Conservation (phyloP, 2,888 invertebrate species). For the Exocentrus adspersus region DNA sequence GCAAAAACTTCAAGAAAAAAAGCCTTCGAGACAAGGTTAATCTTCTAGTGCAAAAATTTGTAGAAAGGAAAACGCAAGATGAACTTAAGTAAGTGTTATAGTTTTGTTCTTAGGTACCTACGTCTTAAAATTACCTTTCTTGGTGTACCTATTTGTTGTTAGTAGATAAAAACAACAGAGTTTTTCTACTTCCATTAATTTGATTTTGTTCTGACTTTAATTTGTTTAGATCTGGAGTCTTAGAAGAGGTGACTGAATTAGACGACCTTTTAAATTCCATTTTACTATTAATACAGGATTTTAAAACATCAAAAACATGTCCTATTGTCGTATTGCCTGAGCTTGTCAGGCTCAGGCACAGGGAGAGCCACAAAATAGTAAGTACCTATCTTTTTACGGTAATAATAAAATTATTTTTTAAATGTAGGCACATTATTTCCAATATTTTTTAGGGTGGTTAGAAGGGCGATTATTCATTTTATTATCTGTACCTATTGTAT, state of each 20-base stretch:
- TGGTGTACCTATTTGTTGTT: not conserved
- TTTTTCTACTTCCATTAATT: not conserved
- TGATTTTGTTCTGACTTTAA: constrained; percentile 1
- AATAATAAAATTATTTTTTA: too few relatives aligned
- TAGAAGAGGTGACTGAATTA: not conserved
- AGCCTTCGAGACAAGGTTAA: constrained; percentile 8
- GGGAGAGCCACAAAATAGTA: too few relatives aligned
- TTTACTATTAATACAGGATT: not conserved
- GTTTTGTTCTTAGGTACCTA: too few relatives aligned
- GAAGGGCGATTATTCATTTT: not conserved
- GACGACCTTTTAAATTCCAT: constrained; percentile 6
- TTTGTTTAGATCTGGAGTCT: not conserved
- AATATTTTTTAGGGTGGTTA: not conserved
- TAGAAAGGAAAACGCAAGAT: not conserved
- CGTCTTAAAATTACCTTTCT: not conserved
- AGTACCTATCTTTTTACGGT: too few relatives aligned
- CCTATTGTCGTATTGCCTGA: too few relatives aligned
- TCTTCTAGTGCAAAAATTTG: constrained; percentile 1
- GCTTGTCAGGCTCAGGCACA: too few relatives aligned
- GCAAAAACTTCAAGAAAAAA: constrained; percentile 4
- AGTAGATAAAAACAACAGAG: not conserved
- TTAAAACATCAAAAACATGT: constrained; percentile 7
- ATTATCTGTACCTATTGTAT: not conserved
- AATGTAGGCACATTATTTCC: not conserved
- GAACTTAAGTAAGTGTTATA: constrained; percentile 1